phyloP scores from a whole-genome alignment of 2,888 invertebrate genomes.

The Drosophila anomelani region DNA sequence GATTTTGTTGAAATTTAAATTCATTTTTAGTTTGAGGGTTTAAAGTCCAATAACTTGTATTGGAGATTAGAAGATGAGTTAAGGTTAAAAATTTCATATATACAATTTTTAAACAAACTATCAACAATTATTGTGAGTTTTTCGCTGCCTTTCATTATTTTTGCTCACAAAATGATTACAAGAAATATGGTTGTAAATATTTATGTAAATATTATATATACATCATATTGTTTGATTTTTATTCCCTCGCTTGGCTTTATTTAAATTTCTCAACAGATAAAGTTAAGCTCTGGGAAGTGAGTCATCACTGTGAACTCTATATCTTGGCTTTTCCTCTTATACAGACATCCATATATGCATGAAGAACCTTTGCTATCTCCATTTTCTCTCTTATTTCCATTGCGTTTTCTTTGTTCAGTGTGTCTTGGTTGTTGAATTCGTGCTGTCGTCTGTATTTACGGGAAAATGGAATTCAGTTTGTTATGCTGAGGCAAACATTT shows the following conservation, averaged over 20 bases:
- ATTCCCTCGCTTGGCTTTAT: background rate
- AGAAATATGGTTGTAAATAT: background rate
- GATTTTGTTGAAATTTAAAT: background rate
- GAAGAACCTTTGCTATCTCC: background rate
- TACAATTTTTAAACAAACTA: background rate
- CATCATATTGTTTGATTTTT: background rate
- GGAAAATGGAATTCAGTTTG: constrained; percentile 2
- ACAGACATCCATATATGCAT: background rate
- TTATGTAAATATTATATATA: background rate
- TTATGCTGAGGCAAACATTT: background rate
- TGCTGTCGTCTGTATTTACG: background rate
- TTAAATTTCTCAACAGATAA: background rate
- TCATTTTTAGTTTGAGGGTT: no score
- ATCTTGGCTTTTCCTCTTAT: background rate
- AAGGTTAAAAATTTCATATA: background rate
- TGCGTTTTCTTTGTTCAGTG: background rate
- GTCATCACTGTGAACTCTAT: background rate
- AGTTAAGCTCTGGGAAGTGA: background rate
- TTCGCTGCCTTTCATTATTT: background rate
- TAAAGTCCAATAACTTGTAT: no score
- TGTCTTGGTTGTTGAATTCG: background rate
- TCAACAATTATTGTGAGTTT: background rate
- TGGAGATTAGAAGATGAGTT: background rate
- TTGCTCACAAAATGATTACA: background rate
- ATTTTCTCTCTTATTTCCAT: constrained; percentile 1